These are phyloP conservation scores for Crenichthys baileyi DNA, from an alignment of 2,797 vertebrate genomes.

Conservation along the genomic window DNA sequence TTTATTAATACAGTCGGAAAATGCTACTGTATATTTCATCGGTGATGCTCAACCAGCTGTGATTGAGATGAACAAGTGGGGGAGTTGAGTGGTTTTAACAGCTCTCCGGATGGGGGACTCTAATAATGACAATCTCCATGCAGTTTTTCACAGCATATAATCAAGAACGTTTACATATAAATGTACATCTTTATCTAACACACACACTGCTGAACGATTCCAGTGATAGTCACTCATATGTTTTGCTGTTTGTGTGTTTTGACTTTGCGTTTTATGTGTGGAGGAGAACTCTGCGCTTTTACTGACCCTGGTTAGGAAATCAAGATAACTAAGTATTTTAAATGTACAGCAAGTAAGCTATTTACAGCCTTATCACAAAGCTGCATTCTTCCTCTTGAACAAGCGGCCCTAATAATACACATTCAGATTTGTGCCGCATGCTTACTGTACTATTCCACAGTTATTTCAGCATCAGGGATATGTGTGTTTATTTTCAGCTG, in stretches of 20 bases:
- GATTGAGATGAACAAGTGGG: conserved; percentile 53
- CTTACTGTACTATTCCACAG: conserved; percentile 21
- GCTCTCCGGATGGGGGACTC: conserved; percentile 23
- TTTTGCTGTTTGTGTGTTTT: conserved; percentile 1
- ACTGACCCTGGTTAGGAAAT: background rate
- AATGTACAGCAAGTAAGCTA: conserved; percentile 46
- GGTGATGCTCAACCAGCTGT: conserved; percentile 71
- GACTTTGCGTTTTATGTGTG: conserved; percentile 5
- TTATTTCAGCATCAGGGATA: conserved; percentile 27
- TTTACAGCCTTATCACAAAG: conserved; percentile 65
- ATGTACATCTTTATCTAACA: background rate
- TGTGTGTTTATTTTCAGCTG: conserved; percentile 8
- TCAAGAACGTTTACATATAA: background rate
- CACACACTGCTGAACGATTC: background rate
- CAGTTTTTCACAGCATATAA: conserved; percentile 2
- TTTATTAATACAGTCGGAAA: conserved; percentile 79
- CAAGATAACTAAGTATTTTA: conserved; percentile 49
- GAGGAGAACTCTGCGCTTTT: conserved; percentile 5
- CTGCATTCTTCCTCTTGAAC: conserved; percentile 67
- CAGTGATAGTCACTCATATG: background rate
- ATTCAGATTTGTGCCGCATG: conserved; percentile 46
- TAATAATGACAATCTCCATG: background rate
- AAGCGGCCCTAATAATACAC: conserved; percentile 47
- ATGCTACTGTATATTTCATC: conserved; percentile 69
- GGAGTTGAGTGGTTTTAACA: conserved; percentile 64